These are phyloP conservation scores for Manacus vitellinus DNA, from an alignment of 2,113 vertebrate species.

Conservation along the genomic window DNA sequence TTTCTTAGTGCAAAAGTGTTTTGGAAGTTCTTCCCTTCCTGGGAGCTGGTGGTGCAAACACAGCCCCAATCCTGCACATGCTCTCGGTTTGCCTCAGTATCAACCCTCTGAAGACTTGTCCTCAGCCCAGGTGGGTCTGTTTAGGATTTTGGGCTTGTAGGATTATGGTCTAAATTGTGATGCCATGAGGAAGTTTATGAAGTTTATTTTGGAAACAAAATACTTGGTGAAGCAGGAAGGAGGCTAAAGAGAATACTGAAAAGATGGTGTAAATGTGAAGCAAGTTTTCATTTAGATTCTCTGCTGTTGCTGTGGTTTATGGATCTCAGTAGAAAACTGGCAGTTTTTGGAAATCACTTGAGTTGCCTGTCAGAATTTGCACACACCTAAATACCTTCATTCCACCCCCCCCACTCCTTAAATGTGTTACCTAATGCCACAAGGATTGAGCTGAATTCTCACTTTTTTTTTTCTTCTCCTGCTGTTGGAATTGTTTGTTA, in stretches of 20 bases:
- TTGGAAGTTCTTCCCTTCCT: neutral
- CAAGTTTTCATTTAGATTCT: neutral
- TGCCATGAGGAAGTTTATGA: neutral
- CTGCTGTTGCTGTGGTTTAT: neutral
- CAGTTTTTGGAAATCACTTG: neutral
- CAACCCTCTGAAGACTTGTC: neutral
- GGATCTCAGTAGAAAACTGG: neutral
- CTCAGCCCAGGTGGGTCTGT: neutral
- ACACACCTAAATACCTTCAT: neutral
- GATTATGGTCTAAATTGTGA: neutral
- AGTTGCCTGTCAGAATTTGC: neutral
- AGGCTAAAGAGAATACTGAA: neutral
- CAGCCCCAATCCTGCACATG: rapidly evolving
- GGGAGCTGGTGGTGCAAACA: neutral
- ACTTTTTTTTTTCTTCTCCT: neutral
- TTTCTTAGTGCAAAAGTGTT: neutral
- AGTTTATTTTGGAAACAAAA: neutral
- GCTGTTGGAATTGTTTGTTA: slow-evolving; percentile 43
- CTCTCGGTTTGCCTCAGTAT: rapidly evolving
- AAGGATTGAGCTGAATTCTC: neutral
- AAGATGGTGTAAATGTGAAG: neutral
- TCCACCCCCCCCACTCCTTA: neutral
- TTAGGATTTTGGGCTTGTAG: neutral
- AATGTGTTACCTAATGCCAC: neutral
- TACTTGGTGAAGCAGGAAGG: neutral